These are phyloP conservation scores for Anser brachyrhynchus DNA, from an alignment of 2,113 vertebrate species.

Conservation along the genomic window DNA sequence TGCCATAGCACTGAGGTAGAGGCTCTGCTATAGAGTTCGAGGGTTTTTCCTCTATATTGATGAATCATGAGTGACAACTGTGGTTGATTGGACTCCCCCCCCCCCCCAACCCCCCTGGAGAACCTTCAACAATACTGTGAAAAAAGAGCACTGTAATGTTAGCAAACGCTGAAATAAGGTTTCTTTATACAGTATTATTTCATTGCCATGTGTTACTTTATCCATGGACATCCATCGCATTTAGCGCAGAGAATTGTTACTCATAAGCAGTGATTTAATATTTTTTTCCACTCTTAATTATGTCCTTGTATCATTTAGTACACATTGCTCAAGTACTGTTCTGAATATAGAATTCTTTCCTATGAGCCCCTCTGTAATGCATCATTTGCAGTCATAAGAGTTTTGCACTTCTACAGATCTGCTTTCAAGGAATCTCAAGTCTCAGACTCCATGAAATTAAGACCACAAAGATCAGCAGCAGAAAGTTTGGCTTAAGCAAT, in stretches of 20 bases:
- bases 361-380: background rate
- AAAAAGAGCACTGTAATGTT: background rate
- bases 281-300: background rate
- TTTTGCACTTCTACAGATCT: background rate
- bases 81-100: background rate
- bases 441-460: background rate
- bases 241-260: background rate
- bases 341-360: background rate
- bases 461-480: background rate
- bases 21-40: background rate
- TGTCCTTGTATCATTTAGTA: background rate
- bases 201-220: background rate
- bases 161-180: constrained; percentile 8
- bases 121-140: background rate
- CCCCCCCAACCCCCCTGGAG: background rate
- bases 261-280: background rate
- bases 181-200: background rate
- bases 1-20: background rate
- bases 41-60: background rate
- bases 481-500: background rate
- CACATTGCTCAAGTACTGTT: background rate
- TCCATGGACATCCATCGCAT: background rate
- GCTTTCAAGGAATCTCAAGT: background rate
- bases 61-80: background rate
- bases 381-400: background rate